Evolutionary conservation across 2,113 vertebrate species (phyloP).

Genomic region (Archocentrus centrarchus): DNA sequence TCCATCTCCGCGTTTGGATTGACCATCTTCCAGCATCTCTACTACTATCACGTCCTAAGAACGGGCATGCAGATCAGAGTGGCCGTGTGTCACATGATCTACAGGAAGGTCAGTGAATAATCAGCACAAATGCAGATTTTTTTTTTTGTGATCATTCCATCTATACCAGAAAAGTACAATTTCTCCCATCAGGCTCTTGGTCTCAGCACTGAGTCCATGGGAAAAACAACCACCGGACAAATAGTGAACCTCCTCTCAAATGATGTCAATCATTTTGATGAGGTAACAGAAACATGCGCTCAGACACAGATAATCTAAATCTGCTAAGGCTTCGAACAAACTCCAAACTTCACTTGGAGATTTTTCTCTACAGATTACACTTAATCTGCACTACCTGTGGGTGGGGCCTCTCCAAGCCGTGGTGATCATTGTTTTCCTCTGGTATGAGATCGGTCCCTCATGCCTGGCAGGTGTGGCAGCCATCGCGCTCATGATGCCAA

Average conservation of each 20-base stretch:
- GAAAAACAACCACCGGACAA: conserved; percentile 92
- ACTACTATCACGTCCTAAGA: conserved; percentile 89
- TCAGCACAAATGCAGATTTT: background rate
- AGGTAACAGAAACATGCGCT: conserved; percentile 70
- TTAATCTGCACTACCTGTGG: conserved; percentile 90
- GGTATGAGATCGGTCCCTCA: conserved; percentile 90
- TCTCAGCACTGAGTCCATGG: conserved; percentile 88
- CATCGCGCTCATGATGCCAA: conserved; percentile 89
- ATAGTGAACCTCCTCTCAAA: conserved; percentile 96
- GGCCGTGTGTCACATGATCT: conserved; percentile 96
- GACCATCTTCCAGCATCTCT: conserved; percentile 87
- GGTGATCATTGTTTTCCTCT: conserved; percentile 88
- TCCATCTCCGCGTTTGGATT: conserved; percentile 81
- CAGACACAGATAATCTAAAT: background rate
- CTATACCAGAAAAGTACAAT: background rate
- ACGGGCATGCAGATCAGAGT: conserved; percentile 91
- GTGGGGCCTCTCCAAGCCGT: conserved; percentile 89
- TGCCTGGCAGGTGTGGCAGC: conserved; percentile 92
- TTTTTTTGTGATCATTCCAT: background rate
- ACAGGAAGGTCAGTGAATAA: conserved; percentile 85
- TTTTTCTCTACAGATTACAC: conserved; percentile 37
- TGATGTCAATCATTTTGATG: conserved; percentile 93
- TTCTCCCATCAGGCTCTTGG: conserved; percentile 84
- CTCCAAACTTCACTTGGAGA: background rate
- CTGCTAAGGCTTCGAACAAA: background rate